Percentiles rank a stretch among this genome's conserved stretches.
These are phyloP conservation scores for Todus mexicanus DNA, from an alignment of 2,797 vertebrate species.

Conservation along the genomic window DNA sequence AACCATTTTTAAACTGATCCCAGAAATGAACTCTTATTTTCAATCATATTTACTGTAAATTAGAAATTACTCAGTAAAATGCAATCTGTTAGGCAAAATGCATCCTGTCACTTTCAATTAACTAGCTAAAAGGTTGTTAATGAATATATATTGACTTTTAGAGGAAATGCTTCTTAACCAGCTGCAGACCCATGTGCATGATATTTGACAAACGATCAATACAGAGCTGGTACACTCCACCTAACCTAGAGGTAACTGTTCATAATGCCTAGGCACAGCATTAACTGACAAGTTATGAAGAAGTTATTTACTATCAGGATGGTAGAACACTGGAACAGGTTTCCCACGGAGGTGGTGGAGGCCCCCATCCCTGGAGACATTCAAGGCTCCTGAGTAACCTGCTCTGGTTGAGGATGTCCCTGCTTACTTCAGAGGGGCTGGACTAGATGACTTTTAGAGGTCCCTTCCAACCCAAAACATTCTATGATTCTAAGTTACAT, in stretches of 20 bases:
- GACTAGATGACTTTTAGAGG: too few relatives aligned
- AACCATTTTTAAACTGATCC: conserved; percentile 39
- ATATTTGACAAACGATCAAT: conserved; percentile 73
- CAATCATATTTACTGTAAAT: conserved; percentile 69
- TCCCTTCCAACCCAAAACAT: too few relatives aligned
- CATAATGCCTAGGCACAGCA: not conserved
- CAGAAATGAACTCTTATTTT: conserved; percentile 64
- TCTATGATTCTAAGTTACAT: too few relatives aligned
- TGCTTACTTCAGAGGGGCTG: too few relatives aligned
- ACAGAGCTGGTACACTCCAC: not conserved
- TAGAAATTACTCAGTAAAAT: conserved; percentile 63
- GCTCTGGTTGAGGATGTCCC: too few relatives aligned
- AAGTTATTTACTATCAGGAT: too few relatives aligned
- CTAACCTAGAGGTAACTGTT: conserved; percentile 43
- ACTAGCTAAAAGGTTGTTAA: conserved; percentile 69
- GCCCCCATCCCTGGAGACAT: too few relatives aligned
- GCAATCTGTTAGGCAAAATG: conserved; percentile 64
- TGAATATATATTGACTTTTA: conserved; percentile 77
- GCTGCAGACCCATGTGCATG: conserved; percentile 57
- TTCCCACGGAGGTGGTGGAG: too few relatives aligned
- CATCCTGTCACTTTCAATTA: conserved; percentile 73
- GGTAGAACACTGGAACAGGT: too few relatives aligned
- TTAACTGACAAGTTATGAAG: not conserved
- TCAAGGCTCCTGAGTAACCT: too few relatives aligned
- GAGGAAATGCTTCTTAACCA: conserved; percentile 72